A percentile compares a stretch with the other conserved stretches of the same genome.
Evolutionary conservation across 2,113 vertebrate genomes (phyloP).

Genomic region (Seriola rivoliana): DNA sequence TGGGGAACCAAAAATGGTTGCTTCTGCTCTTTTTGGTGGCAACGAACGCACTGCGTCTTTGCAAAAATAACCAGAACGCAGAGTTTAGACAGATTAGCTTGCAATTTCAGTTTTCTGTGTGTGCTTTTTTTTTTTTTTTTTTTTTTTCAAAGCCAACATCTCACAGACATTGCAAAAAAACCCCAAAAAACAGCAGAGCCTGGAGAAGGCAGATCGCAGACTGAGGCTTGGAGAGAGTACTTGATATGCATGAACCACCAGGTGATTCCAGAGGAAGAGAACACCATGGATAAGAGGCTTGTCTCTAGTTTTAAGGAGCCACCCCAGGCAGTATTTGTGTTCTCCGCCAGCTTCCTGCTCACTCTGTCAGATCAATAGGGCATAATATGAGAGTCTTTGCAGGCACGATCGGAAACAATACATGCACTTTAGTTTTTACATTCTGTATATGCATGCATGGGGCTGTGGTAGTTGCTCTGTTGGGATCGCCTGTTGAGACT

Average conservation of each 20-base stretch:
- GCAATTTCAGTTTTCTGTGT: conserved; percentile 10
- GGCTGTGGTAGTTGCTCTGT: conserved; percentile 15
- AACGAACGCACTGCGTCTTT: conserved; percentile 1
- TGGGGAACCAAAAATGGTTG: conserved; percentile 11
- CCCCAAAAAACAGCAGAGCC: conserved; percentile 36
- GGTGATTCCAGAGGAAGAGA: conserved; percentile 78
- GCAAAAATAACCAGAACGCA: conserved; percentile 6
- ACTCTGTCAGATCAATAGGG: conserved; percentile 77
- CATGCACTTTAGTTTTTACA: conserved; percentile 41
- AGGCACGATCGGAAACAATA: conserved; percentile 64
- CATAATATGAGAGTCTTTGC: conserved; percentile 61
- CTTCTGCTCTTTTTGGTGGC: neutral
- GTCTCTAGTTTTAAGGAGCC: conserved; percentile 79
- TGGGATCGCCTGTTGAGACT: conserved; percentile 3
- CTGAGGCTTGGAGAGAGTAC: conserved; percentile 61
- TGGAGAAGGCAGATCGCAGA: conserved; percentile 52
- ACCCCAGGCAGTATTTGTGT: conserved; percentile 79
- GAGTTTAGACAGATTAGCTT: conserved; percentile 40
- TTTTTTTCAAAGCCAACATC: conserved; percentile 25
- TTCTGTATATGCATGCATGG: conserved; percentile 17
- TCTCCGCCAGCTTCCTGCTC: conserved; percentile 64
- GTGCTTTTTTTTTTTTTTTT: conserved; percentile 1
- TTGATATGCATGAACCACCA: conserved; percentile 81
- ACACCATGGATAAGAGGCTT: conserved; percentile 75
- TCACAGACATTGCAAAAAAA: conserved; percentile 40